Conservation (phyloP, 2,888 invertebrate genomes). For the Callinectes sapidus region DNA sequence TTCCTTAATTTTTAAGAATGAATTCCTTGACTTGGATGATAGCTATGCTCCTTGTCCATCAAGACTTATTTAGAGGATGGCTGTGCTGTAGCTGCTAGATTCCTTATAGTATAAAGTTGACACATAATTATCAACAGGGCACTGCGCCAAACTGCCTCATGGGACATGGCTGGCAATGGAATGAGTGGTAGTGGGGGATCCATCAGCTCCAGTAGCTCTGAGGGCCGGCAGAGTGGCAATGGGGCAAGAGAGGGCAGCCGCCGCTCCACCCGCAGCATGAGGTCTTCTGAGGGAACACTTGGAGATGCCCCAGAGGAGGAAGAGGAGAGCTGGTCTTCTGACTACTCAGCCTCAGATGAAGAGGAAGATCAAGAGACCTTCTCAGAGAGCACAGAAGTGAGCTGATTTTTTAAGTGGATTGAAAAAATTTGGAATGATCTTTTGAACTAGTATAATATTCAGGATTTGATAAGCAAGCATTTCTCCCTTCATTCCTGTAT, state of each 20-base stretch:
- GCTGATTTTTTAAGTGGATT: constrained; percentile 68
- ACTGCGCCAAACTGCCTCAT: constrained; percentile 86
- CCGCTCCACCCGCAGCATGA: constrained; percentile 73
- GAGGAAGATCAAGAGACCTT: constrained; percentile 81
- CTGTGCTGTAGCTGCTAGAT: not conserved
- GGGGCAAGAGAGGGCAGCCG: constrained; percentile 73
- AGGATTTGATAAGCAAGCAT: not conserved
- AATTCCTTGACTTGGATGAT: not conserved
- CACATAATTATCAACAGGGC: constrained; percentile 81
- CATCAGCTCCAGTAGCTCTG: constrained; percentile 69
- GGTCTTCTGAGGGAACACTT: constrained; percentile 74
- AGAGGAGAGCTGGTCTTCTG: constrained; percentile 91
- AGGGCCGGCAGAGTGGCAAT: constrained; percentile 65
- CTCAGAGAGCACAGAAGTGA: constrained; percentile 80
- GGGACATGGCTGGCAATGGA: constrained; percentile 78
- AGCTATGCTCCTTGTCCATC: not conserved
- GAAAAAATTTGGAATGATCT: not conserved
- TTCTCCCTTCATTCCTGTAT: not conserved
- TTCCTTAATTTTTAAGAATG: not conserved
- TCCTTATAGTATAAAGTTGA: not conserved
- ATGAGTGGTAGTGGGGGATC: constrained; percentile 65
- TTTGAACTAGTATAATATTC: not conserved
- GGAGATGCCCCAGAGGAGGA: constrained; percentile 79
- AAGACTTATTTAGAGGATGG: not conserved
- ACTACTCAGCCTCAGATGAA: constrained; percentile 92